Evolutionary conservation across 2,888 invertebrate species (phyloP).

Genomic region (Hermaeophaga mercurialis): DNA sequence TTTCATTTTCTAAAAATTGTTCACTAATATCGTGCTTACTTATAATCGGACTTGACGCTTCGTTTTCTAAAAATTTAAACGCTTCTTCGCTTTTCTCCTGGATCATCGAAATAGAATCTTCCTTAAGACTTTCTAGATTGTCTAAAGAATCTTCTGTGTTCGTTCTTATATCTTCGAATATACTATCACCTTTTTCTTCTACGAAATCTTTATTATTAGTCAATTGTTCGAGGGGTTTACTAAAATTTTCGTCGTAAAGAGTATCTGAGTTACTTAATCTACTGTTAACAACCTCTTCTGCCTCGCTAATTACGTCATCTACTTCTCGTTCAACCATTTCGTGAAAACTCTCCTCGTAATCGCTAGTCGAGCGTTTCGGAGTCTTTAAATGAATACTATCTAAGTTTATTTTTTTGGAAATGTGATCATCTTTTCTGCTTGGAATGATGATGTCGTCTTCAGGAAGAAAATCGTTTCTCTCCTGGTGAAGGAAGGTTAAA

Average conservation of each 20-base stretch:
- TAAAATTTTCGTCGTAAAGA: constrained; percentile 24
- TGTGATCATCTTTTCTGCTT: constrained; percentile 55
- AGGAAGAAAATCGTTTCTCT: constrained; percentile 56
- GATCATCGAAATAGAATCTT: constrained; percentile 50
- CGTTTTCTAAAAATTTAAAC: constrained; percentile 56
- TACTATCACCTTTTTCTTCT: constrained; percentile 49
- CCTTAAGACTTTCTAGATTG: constrained; percentile 51
- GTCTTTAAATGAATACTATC: constrained; percentile 46
- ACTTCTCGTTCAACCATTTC: constrained; percentile 47
- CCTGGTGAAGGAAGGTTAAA: constrained; percentile 56
- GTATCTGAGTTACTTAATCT: constrained; percentile 33
- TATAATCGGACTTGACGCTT: constrained; percentile 45
- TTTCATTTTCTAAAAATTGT: constrained; percentile 40
- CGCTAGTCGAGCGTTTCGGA: constrained; percentile 38
- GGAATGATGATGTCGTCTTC: constrained; percentile 56
- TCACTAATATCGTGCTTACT: constrained; percentile 31
- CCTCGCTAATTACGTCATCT: constrained; percentile 50
- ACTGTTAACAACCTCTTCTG: constrained; percentile 53
- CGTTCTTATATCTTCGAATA: constrained; percentile 52
- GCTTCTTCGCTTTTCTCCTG: constrained; percentile 55
- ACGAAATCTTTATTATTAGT: constrained; percentile 52
- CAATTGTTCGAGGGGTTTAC: constrained; percentile 38
- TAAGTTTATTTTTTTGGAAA: constrained; percentile 51
- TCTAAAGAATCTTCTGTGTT: constrained; percentile 55
- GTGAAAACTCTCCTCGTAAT: constrained; percentile 35